Base-by-base conservation (phyloP, 2,888 invertebrate genomes). In the Drosophila lacicola region DNA sequence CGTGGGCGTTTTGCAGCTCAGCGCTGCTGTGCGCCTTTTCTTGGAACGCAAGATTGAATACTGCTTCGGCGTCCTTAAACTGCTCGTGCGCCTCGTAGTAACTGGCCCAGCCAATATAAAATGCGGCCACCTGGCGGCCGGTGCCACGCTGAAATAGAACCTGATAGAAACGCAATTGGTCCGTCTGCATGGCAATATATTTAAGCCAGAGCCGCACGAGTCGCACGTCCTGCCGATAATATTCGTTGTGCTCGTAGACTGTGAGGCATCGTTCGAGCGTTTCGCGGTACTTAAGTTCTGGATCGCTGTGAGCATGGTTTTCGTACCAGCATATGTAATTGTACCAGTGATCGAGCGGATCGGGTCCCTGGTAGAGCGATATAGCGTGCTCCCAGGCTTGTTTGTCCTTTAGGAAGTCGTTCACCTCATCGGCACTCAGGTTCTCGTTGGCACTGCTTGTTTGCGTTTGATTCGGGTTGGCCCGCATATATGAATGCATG, bases 271-370 rank as follows among this genome's bases (percentile, higher is more conserved):
- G 95, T 91, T 97, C 96, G 70, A 98, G 94, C 58, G 96, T 96
- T 46, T 96, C 96, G 78, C 97, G 96, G 88, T 96, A 96, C n/a
- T 98, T 98, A 91, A 96, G 96, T 91, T 97, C 97, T n/a, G 97
- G 97, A 92, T 95, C 98, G n/a, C 91, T 90, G 46, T 86, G 88
- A 3, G 89, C 86, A 89, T 96, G 96, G 91, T 98, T 98, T 90
- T 98, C 98, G 66, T 97, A 95, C 98, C 98, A 99, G 69, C 95
- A 95, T 65, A 98, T 96, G 90, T 98, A 98, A 81, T 96, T 96
- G 90, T 96, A 96, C 96, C 98, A 98, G 64, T 96, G 95, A 88
- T 97, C 96, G 70, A 98, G 92, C 2, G 98, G 98, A 93, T 98
- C 98, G 70, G 96, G 94, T 1, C 98, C 98, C 82, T 95, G 94